Evolutionary conservation across 2,113 vertebrate genomes (phyloP).

Genomic region (Ochotona curzoniae): DNA sequence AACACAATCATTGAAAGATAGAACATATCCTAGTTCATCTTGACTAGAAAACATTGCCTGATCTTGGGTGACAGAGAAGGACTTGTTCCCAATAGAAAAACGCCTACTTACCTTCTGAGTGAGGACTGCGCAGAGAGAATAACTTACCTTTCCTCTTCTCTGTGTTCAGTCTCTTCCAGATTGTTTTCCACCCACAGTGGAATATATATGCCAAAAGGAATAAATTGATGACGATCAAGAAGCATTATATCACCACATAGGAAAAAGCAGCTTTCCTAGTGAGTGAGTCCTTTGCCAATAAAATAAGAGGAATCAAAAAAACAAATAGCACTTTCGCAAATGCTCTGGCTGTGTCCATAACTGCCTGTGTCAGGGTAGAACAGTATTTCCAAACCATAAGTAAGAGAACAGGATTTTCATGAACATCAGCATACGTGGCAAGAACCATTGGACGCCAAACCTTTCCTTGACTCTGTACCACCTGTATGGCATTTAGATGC

Average conservation of each 20-base stretch:
- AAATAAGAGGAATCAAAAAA: background rate
- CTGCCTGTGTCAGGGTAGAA: background rate
- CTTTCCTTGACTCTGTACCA: background rate
- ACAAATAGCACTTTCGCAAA: background rate
- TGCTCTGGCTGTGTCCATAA: background rate
- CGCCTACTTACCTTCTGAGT: conserved; percentile 80
- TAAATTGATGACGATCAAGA: conserved; percentile 32
- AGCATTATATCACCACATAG: background rate
- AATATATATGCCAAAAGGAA: background rate
- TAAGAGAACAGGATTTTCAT: background rate
- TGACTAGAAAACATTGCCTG: conserved; percentile 15
- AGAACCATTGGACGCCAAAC: conserved; percentile 8
- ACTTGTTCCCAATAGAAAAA: background rate
- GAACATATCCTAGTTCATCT: background rate
- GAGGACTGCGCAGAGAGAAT: background rate
- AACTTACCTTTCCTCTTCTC: conserved; percentile 84
- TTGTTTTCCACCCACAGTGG: background rate
- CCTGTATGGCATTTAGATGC: background rate
- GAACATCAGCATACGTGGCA: background rate
- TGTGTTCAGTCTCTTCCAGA: conserved; percentile 13
- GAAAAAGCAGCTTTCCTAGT: background rate
- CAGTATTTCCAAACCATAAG: background rate
- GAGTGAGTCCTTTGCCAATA: background rate
- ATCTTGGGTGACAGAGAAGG: background rate
- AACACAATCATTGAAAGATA: background rate